These are phyloP conservation scores for Himalopsyche kuldschensis DNA, from an alignment of 2,888 invertebrate species.

Conservation along the genomic window DNA sequence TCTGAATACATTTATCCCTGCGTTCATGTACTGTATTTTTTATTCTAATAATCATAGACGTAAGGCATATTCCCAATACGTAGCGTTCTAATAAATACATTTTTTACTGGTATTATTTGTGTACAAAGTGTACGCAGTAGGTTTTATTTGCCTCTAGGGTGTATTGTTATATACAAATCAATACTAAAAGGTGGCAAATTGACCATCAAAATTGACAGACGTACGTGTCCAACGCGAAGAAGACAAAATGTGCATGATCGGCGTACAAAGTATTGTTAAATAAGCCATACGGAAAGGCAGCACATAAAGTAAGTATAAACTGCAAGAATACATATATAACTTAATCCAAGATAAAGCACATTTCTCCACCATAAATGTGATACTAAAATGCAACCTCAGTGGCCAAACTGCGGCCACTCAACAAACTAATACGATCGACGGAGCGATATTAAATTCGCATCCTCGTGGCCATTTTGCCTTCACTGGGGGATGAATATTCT, in stretches of 20 bases:
- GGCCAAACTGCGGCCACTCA: background rate
- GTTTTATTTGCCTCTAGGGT: no score
- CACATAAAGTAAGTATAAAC: background rate
- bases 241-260: background rate
- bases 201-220: background rate
- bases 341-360: background rate
- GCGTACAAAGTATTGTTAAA: background rate
- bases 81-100: no score
- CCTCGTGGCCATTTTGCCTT: background rate
- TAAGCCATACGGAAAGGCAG: background rate
- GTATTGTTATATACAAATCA: no score
- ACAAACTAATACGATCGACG: background rate
- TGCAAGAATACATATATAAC: background rate
- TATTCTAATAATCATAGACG: no score
- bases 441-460: background rate
- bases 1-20: no score
- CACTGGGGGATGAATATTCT: slow-evolving; percentile 28
- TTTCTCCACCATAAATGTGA: background rate
- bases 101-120: no score
- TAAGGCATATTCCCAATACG: no score
- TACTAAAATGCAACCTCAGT: background rate
- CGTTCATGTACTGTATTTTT: no score
- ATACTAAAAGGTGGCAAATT: background rate
- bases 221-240: background rate
- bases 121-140: no score